These are phyloP conservation scores for Sandelia bainsii DNA, from an alignment of 2,797 vertebrate genomes.

Conservation along the genomic window DNA sequence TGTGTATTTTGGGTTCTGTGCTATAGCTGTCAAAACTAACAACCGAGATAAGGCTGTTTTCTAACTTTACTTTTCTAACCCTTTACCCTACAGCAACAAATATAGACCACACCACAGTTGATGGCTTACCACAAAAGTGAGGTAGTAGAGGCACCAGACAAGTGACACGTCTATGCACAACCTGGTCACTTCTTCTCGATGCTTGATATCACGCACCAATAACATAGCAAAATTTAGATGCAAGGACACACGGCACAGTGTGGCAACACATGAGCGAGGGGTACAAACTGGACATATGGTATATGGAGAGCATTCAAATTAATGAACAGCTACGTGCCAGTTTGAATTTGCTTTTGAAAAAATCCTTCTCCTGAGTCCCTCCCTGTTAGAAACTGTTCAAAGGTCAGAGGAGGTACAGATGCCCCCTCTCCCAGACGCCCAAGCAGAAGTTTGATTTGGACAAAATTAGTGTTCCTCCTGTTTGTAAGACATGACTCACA, in stretches of 20 bases:
- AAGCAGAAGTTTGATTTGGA: constrained; percentile 44
- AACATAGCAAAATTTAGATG: background rate
- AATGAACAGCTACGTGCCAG: background rate
- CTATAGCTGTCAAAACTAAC: background rate
- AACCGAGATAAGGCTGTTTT: background rate
- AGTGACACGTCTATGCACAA: too few species aligned
- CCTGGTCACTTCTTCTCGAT: too few species aligned
- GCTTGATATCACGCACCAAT: background rate
- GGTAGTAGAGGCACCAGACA: background rate
- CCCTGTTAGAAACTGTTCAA: constrained; percentile 41
- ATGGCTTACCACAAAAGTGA: background rate
- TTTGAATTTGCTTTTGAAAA: background rate
- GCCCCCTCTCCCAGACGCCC: constrained; percentile 33
- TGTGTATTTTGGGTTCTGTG: background rate
- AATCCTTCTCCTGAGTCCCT: constrained; percentile 53
- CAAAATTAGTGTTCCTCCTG: constrained; percentile 35
- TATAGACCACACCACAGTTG: background rate
- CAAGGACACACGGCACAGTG: background rate
- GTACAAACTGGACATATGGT: too few species aligned
- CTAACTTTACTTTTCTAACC: background rate
- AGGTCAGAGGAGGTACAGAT: constrained; percentile 34
- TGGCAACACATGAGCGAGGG: too few species aligned
- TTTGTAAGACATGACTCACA: constrained; percentile 28
- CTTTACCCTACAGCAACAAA: background rate
- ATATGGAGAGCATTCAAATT: background rate